phyloP scores from a whole-genome alignment of 2,113 vertebrate genomes.

The Lophius piscatorius region DNA sequence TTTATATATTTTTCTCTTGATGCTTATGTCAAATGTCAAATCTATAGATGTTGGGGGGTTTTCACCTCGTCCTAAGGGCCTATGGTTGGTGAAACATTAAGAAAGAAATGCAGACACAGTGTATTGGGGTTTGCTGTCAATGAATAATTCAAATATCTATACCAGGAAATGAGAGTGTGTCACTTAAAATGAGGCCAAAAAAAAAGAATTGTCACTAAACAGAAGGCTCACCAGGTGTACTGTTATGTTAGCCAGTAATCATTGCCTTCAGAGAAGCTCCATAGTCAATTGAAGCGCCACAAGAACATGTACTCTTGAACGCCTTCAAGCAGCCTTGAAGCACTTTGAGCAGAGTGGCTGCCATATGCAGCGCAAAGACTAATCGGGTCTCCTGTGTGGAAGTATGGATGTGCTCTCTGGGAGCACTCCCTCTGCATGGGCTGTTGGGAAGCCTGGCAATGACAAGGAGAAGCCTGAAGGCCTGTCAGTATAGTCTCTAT shows the following conservation, averaged over 20 bases:
- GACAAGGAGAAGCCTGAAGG: constrained; percentile 67
- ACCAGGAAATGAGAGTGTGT: constrained; percentile 50
- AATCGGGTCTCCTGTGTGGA: constrained; percentile 56
- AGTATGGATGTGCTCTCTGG: constrained; percentile 31
- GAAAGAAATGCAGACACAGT: constrained; percentile 10
- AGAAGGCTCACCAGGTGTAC: constrained; percentile 30
- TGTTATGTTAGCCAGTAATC: constrained; percentile 46
- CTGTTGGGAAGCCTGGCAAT: constrained; percentile 61
- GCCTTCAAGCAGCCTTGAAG: constrained; percentile 54
- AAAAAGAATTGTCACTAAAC: constrained; percentile 28
- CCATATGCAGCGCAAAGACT: constrained; percentile 59
- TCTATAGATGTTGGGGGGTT: no score
- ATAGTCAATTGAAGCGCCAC: constrained; percentile 31
- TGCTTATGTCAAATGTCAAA: no score
- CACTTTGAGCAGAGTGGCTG: constrained; percentile 46
- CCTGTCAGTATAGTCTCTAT: constrained; percentile 56
- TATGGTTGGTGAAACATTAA: constrained; percentile 4
- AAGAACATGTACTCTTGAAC: constrained; percentile 45
- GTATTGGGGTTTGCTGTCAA: constrained; percentile 51
- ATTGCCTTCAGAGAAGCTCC: constrained; percentile 55
- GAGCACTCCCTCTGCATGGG: constrained; percentile 52
- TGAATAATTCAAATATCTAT: constrained; percentile 62
- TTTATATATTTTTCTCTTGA: no score
- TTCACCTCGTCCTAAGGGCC: constrained; percentile 29
- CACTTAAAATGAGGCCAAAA: constrained; percentile 8